Conservation (phyloP, 1,140 invertebrate genomes). For the Pseudachorutes palmiensis region DNA sequence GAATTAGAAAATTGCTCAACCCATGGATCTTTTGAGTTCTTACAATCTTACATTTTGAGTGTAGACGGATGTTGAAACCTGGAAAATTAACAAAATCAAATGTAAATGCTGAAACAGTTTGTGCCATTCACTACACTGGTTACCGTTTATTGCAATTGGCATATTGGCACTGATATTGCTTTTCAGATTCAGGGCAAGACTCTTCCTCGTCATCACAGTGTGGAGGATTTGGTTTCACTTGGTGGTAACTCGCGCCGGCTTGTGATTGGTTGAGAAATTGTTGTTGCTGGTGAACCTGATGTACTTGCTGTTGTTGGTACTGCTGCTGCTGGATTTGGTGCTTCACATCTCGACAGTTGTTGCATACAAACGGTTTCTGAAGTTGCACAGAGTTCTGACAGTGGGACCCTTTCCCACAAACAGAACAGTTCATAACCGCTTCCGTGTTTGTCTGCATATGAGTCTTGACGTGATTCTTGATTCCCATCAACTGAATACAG, state of each 20-base stretch:
- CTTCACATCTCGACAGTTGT: neutral
- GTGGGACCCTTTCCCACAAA: neutral
- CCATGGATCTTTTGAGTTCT: no score
- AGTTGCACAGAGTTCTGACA: neutral
- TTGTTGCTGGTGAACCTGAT: neutral
- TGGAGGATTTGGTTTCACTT: neutral
- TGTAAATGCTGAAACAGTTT: neutral
- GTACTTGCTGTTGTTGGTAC: neutral
- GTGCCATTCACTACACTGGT: no score
- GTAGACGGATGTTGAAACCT: constrained; percentile 3
- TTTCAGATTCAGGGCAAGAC: neutral
- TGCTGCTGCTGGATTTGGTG: constrained; percentile 3
- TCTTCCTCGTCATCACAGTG: neutral
- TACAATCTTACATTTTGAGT: constrained; percentile 1
- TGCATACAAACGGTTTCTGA: neutral
- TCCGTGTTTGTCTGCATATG: neutral
- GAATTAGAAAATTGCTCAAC: neutral
- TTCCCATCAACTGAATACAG: neutral
- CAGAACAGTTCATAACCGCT: neutral
- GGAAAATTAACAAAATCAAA: neutral
- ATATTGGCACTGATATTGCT: constrained; percentile 4
- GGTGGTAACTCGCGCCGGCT: neutral
- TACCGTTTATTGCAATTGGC: constrained; percentile 3
- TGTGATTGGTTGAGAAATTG: neutral
- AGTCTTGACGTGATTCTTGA: constrained; percentile 1